Evolutionary conservation across 2,113 vertebrate species (phyloP).

Genomic region (Mirounga angustirostris): DNA sequence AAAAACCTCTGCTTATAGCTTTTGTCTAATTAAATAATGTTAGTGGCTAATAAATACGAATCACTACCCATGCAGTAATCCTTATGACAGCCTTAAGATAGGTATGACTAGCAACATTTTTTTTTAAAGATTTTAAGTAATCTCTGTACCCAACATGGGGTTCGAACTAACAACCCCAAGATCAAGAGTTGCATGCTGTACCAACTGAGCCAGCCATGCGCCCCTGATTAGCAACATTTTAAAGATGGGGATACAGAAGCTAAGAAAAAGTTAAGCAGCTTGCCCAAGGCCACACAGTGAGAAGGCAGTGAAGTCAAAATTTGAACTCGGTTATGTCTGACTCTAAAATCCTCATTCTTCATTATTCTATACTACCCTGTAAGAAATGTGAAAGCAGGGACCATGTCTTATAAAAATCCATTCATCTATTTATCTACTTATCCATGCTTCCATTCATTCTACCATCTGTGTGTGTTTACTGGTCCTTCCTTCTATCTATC

Average conservation of each 20-base stretch:
- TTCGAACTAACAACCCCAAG: background rate
- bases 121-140: background rate
- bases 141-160: background rate
- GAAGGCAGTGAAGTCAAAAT: background rate
- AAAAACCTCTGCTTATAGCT: constrained; percentile 16
- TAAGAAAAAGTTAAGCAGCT: background rate
- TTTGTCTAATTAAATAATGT: constrained; percentile 36
- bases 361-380: background rate
- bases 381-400: background rate
- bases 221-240: background rate
- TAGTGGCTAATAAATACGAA: constrained; percentile 15
- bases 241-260: background rate
- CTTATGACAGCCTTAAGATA: background rate
- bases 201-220: background rate
- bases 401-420: background rate
- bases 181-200: background rate
- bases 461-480: no score
- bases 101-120: background rate
- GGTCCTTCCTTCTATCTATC: background rate
- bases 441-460: background rate
- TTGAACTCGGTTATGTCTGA: background rate
- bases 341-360: background rate
- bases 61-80: background rate
- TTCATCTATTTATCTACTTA: background rate
- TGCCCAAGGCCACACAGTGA: background rate